Conservation (phyloP, 2,797 vertebrate species). For the Aulostomus chinensis region DNA sequence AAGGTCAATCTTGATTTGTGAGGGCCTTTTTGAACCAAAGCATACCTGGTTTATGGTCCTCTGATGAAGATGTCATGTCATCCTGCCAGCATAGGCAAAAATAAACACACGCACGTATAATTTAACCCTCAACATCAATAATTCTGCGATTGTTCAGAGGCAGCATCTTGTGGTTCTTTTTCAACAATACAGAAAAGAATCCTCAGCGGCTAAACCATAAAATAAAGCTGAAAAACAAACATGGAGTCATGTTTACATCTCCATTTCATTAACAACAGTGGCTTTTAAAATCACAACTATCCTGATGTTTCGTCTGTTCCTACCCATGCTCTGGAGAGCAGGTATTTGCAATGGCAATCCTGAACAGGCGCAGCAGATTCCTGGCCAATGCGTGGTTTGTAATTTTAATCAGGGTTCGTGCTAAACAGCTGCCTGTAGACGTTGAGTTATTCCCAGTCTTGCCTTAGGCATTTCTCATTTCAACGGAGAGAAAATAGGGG, state of each 20-base stretch:
- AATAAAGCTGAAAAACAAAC: slow-evolving; percentile 25
- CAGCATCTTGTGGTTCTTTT: background rate
- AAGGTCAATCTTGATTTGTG: background rate
- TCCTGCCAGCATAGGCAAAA: background rate
- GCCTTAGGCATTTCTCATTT: slow-evolving; percentile 76
- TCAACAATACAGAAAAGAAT: background rate
- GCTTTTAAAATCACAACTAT: slow-evolving; percentile 42
- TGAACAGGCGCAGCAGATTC: slow-evolving; percentile 61
- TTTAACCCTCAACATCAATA: slow-evolving; percentile 11
- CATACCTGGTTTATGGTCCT: background rate
- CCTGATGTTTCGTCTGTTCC: slow-evolving; percentile 30
- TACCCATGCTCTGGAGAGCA: slow-evolving; percentile 38
- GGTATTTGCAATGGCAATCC: slow-evolving; percentile 61
- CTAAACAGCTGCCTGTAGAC: slow-evolving; percentile 79
- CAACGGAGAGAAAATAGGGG: slow-evolving; percentile 54
- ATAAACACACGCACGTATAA: too few species aligned
- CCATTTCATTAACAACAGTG: slow-evolving; percentile 25
- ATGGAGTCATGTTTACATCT: slow-evolving; percentile 20
- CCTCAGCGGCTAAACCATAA: slow-evolving; percentile 4
- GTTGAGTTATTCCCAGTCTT: slow-evolving; percentile 72
- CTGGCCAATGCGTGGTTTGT: slow-evolving; percentile 69
- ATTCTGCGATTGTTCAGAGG: too few species aligned
- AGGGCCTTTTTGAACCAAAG: background rate
- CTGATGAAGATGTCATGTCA: background rate
- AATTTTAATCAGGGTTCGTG: slow-evolving; percentile 80